Base-by-base conservation (phyloP, 1,140 invertebrate genomes). In the Drosophila yakuba region DNA sequence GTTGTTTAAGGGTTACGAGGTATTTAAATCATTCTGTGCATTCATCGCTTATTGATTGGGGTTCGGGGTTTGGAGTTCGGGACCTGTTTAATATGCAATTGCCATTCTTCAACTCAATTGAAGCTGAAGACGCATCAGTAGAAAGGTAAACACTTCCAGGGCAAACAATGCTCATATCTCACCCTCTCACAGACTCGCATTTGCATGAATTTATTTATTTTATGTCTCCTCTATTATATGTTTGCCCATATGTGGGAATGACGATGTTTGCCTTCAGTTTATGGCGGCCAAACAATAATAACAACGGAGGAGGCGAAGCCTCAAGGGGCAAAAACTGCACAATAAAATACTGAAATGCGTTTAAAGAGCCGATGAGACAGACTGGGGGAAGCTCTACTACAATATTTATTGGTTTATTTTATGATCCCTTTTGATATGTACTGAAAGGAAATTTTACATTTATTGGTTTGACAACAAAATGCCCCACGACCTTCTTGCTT, bases 131-230 rank as follows among this genome's bases (percentile, higher is more conserved):
- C 54, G 59, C 47, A 81, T 50, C 64, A 80, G 72, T 66, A 67
- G 78, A 81, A 80, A 83, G 73, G 66, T 84, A 74, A 78, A 84
- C 76, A 82, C 69, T 68, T 61, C 35, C 73, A 20, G 63, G 51
- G 62, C 80, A 84, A 85, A 80, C 78, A 85, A 80, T 66, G 45
- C 54, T 38, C 57, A 73, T 52, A 74, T 72, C 62, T 25, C 47
- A 52, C 45, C 54, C 61, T 56, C 54, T 57, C 43, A 57, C 52
- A 44, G 60, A 59, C 57, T 61, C 36, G 48, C 63, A 85, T 85
- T 85, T 85, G 81, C 81, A 85, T 85, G 85, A 86, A 82, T 88
- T 76, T 86, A 86, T 86, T 86, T 88, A 88, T 88, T 88, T 86
- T 88, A 86, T 86, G 72, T 85, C 73, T 77, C 67, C 63, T 74